Evolutionary conservation across 2,797 vertebrate genomes (phyloP).

Genomic region (Notamacropus eugenii): DNA sequence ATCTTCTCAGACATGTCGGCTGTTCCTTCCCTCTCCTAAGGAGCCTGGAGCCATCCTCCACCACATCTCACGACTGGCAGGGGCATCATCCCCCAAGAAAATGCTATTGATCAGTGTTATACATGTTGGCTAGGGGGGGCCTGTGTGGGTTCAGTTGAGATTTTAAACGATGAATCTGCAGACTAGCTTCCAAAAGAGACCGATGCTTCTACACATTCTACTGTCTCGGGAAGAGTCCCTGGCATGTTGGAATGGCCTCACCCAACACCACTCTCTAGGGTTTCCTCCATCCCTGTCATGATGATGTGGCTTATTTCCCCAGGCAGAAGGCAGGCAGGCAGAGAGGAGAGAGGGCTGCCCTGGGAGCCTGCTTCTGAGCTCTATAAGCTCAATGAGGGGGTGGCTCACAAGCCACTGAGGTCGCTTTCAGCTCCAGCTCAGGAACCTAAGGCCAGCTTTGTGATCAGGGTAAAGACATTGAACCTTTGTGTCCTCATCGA

Average conservation of each 20-base stretch:
- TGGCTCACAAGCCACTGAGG: too few species aligned
- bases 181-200: background rate
- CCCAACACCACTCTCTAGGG: background rate
- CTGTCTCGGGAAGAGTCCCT: background rate
- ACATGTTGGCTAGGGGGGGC: background rate
- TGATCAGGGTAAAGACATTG: background rate
- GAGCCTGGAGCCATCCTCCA: background rate
- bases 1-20: background rate
- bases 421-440: background rate
- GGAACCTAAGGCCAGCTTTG: background rate
- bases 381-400: background rate
- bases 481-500: background rate
- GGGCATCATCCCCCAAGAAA: background rate
- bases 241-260: too few species aligned
- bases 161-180: background rate
- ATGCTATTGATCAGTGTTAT: too few species aligned
- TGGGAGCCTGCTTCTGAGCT: background rate
- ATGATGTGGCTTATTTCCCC: background rate
- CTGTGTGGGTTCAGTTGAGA: background rate
- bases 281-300: background rate
- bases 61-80: background rate
- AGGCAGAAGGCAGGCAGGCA: background rate
- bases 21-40: background rate
- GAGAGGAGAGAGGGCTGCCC: background rate
- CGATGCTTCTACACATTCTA: background rate